These are phyloP conservation scores for Chelon labrosus DNA, from an alignment of 2,797 vertebrate species.

Conservation along the genomic window DNA sequence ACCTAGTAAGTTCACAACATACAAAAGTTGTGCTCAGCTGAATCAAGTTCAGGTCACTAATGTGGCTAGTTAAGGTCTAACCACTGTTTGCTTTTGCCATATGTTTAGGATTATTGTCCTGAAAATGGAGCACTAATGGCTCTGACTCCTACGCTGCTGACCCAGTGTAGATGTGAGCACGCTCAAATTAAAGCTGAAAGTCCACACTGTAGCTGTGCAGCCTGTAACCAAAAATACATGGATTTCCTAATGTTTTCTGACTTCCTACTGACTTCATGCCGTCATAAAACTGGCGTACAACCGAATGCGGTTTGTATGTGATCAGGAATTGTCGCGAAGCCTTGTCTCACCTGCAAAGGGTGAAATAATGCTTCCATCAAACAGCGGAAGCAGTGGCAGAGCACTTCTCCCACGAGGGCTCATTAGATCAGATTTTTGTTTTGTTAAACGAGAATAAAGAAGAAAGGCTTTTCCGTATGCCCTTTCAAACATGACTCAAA, in stretches of 20 bases:
- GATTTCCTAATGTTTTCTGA: slow-evolving; percentile 11
- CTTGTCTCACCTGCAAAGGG: slow-evolving; percentile 44
- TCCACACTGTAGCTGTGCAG: not conserved
- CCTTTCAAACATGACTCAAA: slow-evolving; percentile 38
- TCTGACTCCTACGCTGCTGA: not conserved
- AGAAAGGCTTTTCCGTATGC: slow-evolving; percentile 29
- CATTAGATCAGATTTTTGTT: slow-evolving; percentile 70
- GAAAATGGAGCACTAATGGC: not conserved
- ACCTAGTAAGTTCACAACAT: too few relatives aligned
- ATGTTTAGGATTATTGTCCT: slow-evolving; percentile 7
- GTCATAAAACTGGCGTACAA: slow-evolving; percentile 14
- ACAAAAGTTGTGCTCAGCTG: not conserved
- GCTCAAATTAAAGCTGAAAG: slow-evolving; percentile 5
- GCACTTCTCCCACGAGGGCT: slow-evolving; percentile 60
- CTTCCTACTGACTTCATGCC: slow-evolving; percentile 1
- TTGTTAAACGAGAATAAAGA: slow-evolving; percentile 41
- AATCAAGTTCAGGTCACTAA: slow-evolving; percentile 26
- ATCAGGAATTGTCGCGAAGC: slow-evolving; percentile 41
- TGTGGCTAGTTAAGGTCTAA: not conserved
- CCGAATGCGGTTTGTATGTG: slow-evolving; percentile 19
- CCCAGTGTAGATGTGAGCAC: not conserved
- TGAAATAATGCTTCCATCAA: slow-evolving; percentile 40
- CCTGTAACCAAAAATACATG: not conserved
- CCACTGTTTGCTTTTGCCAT: slow-evolving; percentile 9
- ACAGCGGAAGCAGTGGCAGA: slow-evolving; percentile 45